A percentile compares a stretch with the other conserved stretches of the same genome.
Conservation (phyloP, 2,797 vertebrate genomes). For the Enteromius unitaeniatus region DNA sequence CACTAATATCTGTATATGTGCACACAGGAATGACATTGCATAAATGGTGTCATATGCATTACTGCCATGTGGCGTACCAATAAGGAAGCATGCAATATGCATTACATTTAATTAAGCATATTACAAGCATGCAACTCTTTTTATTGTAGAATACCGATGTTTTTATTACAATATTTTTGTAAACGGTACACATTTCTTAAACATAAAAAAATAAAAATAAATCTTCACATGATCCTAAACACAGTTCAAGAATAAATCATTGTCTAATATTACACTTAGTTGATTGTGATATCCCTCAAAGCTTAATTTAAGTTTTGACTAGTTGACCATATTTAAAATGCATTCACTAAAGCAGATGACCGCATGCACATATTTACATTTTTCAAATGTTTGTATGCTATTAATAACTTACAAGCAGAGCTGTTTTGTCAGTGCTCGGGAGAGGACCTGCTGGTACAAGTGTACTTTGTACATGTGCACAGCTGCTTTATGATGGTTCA, state of each 20-base stretch:
- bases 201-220: neutral
- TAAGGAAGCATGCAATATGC: neutral
- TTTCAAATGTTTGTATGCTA: neutral
- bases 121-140: neutral
- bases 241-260: neutral
- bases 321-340: neutral
- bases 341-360: neutral
- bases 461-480: slow-evolving; percentile 8
- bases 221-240: neutral
- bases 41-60: neutral
- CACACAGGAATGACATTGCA: neutral
- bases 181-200: neutral
- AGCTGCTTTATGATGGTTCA: neutral
- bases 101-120: neutral
- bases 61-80: neutral
- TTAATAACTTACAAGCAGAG: slow-evolving; percentile 34
- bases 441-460: neutral
- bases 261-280: neutral
- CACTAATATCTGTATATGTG: neutral
- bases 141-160: neutral
- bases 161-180: neutral
- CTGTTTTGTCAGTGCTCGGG: neutral
- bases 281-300: neutral
- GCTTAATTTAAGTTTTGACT: neutral
- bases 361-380: neutral